These are phyloP conservation scores for Drosophila prosaltans DNA, from an alignment of 1,140 invertebrate genomes.

Conservation along the genomic window DNA sequence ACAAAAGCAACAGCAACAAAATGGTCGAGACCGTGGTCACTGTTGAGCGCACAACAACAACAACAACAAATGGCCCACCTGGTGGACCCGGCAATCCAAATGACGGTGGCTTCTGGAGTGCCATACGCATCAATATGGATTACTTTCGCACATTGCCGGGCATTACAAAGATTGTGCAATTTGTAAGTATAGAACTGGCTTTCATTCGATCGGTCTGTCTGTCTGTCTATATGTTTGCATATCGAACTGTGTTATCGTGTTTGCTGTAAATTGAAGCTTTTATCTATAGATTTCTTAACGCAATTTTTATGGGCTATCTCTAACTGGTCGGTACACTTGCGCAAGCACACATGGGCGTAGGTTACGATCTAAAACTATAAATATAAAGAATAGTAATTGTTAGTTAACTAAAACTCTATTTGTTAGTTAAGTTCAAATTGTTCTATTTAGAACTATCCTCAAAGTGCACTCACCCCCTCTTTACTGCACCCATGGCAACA, in stretches of 20 bases:
- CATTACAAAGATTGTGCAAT: conserved; percentile 85
- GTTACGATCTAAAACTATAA: conserved; percentile 29
- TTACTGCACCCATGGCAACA: not conserved
- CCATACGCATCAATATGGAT: conserved; percentile 85
- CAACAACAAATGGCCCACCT: conserved; percentile 84
- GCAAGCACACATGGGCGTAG: not conserved
- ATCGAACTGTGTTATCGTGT: conserved; percentile 21
- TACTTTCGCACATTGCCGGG: conserved; percentile 87
- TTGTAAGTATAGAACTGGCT: conserved; percentile 83
- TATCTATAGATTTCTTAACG: conserved; percentile 48
- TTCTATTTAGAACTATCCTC: conserved; percentile 44
- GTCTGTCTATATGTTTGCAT: not conserved
- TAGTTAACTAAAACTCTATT: no score
- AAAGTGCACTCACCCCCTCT: not conserved
- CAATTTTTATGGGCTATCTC: conserved; percentile 32
- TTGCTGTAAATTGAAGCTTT: not conserved
- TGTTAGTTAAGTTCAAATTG: no score
- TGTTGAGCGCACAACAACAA: conserved; percentile 86
- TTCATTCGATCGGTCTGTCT: not conserved
- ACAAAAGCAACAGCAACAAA: conserved; percentile 78
- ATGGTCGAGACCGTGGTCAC: conserved; percentile 88
- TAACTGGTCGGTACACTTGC: not conserved
- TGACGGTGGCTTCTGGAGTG: conserved; percentile 84
- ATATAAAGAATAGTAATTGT: no score
- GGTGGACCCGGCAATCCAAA: conserved; percentile 71